Evolutionary conservation across 30 jellyfish, hydroid and myxozoan species (phyloP), one percentile per base, ranked within the genome.

Genomic region (Pelagia noctiluca): DNA sequence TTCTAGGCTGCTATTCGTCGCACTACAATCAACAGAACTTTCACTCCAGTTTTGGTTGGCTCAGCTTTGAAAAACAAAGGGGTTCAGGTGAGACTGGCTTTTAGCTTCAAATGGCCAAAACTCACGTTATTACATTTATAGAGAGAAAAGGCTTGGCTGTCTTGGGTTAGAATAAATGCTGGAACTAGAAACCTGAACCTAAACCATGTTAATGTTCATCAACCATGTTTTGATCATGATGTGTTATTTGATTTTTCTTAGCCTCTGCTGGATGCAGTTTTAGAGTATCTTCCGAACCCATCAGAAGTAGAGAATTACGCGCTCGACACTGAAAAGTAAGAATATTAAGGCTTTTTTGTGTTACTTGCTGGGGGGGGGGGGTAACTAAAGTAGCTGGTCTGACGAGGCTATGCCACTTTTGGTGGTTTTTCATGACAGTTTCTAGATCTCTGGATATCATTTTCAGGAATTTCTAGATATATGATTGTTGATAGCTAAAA

Each of bases 21-120:
- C 34, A 33, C 94, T 1, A 88, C 96, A 35, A 22, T 96, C 10
- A 83, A 74, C 46, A 64, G 99, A 64, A 48, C 90, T 2, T 96
- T 96, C 31, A 90, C 98, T 32, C 99, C 99, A 33, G 97, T 96
- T 52, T 42, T 85, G 50, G 86, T 96, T 13, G 99, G 99, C 10
- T 76, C 99, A 10, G 99, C 99, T 10, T 78, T 96, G 42, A 96
- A 90, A 78, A 96, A 96, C 80, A 96, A 96, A 83, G 99, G 99
- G 0, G 93, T 96, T 2, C 99, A 95, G 95, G 99, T 95, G 35
- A 1, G 80, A 19, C 8, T 35, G 21, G 1, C 4, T 0, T 18
- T 5, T 0, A 18, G 21, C 35, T 50, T 18, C 3, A 8, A 0
- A 23, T 26, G 21, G 10, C 52, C 24, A 35, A 0, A 16, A 4